phyloP scores from a whole-genome alignment of 1,140 invertebrate species.

The Ips nitidus region DNA sequence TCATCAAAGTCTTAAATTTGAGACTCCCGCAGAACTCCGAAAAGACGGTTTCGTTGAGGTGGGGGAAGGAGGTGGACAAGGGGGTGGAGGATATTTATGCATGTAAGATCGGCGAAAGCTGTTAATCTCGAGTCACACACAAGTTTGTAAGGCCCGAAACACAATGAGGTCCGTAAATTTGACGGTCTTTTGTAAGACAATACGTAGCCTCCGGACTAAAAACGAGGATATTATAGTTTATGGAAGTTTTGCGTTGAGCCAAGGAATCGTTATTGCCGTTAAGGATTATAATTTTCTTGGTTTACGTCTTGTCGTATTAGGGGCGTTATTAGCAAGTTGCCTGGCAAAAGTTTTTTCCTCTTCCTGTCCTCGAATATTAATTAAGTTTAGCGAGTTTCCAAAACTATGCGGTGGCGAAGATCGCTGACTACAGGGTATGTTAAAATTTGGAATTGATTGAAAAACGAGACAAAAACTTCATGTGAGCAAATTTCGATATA shows the following conservation, averaged over 20 bases:
- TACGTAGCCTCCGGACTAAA: constrained; percentile 37
- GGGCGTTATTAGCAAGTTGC: constrained; percentile 8
- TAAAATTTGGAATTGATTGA: too few species aligned
- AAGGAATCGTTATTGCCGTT: constrained; percentile 35
- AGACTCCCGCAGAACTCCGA: constrained; percentile 16
- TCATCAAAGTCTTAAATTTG: constrained; percentile 17
- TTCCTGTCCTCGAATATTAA: constrained; percentile 1
- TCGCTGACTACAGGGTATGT: too few species aligned
- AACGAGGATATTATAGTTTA: constrained; percentile 45
- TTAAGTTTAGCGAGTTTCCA: neutral
- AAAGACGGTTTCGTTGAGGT: constrained; percentile 29
- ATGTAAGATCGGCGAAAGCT: constrained; percentile 47
- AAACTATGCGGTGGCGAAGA: too few species aligned
- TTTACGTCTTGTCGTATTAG: constrained; percentile 21
- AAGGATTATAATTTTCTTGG: constrained; percentile 29
- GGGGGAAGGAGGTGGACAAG: constrained; percentile 32
- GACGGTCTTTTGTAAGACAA: constrained; percentile 36
- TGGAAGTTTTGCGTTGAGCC: constrained; percentile 38
- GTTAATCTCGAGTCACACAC: constrained; percentile 45
- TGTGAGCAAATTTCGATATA: too few species aligned
- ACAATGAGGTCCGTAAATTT: constrained; percentile 35
- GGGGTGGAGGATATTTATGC: constrained; percentile 42
- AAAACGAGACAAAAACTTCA: too few species aligned
- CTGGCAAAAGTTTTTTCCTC: neutral
- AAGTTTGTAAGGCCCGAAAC: constrained; percentile 42